A percentile compares a stretch with the other conserved stretches of the same genome.
phyloP scores from a whole-genome alignment of 2,797 vertebrate species.

The Ambastaia sidthimunki region DNA sequence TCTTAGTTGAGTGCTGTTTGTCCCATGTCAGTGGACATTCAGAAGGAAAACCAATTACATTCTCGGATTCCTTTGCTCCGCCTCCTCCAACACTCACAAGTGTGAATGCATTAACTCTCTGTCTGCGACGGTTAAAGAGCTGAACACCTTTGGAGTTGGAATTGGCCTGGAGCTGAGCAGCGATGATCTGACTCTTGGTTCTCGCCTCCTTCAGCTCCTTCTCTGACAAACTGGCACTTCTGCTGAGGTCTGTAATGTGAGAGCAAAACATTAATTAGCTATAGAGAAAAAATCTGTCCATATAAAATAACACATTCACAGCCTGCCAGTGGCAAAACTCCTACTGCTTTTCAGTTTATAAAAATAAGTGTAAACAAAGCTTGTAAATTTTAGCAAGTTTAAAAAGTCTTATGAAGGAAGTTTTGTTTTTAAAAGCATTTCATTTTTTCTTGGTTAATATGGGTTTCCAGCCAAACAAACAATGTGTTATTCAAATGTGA shows the following conservation, averaged over 20 bases:
- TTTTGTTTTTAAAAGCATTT: conserved; percentile 69
- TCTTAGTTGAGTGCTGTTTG: conserved; percentile 72
- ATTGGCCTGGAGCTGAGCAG: conserved; percentile 89
- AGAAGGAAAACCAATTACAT: conserved; percentile 64
- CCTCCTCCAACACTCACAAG: conserved; percentile 74
- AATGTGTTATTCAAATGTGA: no score
- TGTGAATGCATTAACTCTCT: conserved; percentile 88
- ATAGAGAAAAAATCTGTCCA: neutral
- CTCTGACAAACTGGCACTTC: conserved; percentile 89
- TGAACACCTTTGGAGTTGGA: conserved; percentile 91
- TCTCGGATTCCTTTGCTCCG: conserved; percentile 56
- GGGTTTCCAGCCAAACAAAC: conserved; percentile 29
- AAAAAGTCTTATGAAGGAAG: conserved; percentile 56
- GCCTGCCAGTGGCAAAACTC: neutral
- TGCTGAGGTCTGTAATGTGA: conserved; percentile 79
- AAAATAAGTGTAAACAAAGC: no score
- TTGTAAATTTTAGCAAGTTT: no score
- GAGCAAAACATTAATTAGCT: conserved; percentile 32
- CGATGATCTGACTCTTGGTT: conserved; percentile 88
- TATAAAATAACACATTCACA: neutral
- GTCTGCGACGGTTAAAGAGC: conserved; percentile 91
- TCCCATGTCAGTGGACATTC: conserved; percentile 75
- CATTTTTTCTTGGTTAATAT: conserved; percentile 59
- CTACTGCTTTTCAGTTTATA: no score
- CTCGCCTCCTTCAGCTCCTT: conserved; percentile 93